Conservation (phyloP, 1,140 invertebrate species). For the Hypothenemus hampei region DNA sequence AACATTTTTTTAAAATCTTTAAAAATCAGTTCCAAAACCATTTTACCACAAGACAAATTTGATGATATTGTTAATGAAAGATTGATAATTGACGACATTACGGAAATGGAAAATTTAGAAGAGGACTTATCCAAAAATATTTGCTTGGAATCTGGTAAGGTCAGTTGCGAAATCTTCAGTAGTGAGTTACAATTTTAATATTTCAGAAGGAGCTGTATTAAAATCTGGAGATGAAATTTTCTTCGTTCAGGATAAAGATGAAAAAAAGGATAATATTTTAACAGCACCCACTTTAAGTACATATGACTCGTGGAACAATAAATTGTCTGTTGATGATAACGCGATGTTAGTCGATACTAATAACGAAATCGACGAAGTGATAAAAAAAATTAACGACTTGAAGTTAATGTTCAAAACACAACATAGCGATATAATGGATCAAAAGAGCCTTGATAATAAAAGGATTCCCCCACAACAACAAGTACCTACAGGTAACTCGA, state of each 20-base stretch:
- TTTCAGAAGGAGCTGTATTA: background rate
- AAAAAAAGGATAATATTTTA: background rate
- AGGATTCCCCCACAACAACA: background rate
- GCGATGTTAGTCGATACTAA: background rate
- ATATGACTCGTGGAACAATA: background rate
- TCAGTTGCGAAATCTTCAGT: background rate
- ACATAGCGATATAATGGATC: too few relatives aligned
- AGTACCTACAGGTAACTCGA: background rate
- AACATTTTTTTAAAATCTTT: too few relatives aligned
- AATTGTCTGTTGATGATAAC: background rate
- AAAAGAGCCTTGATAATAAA: background rate
- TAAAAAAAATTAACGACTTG: slow-evolving; percentile 9
- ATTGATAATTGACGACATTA: background rate
- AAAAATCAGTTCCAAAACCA: too few relatives aligned
- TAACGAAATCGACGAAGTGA: slow-evolving; percentile 5
- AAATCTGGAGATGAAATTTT: slow-evolving; percentile 5
- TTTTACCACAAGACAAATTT: too few relatives aligned
- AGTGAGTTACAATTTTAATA: background rate
- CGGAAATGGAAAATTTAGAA: background rate
- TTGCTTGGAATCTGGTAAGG: background rate
- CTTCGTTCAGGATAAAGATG: background rate
- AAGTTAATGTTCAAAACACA: background rate
- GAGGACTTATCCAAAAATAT: too few relatives aligned
- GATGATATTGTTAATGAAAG: too few relatives aligned
- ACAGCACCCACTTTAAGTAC: background rate